Evolutionary conservation across 2,113 vertebrate genomes (phyloP).

Genomic region (Dromaius novaehollandiae): DNA sequence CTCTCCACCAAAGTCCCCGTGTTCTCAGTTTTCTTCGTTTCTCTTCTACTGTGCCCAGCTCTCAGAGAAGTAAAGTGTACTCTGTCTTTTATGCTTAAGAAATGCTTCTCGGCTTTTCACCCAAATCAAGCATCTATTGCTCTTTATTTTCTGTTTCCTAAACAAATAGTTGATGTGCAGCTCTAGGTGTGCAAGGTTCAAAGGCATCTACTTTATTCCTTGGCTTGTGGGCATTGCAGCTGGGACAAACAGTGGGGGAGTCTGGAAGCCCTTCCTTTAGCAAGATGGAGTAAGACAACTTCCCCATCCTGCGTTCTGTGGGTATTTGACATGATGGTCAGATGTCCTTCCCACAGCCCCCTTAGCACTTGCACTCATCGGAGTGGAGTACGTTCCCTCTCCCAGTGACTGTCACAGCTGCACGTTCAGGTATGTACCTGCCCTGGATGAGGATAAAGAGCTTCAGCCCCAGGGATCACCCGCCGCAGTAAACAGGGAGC

Average conservation of each 20-base stretch:
- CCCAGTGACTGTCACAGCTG: neutral
- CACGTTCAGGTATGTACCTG: rapidly evolving
- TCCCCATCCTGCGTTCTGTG: neutral
- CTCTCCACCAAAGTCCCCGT: neutral
- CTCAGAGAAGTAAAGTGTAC: neutral
- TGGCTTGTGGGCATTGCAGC: neutral
- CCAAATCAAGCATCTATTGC: rapidly evolving
- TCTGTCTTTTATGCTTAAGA: neutral
- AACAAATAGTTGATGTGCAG: neutral
- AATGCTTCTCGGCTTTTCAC: neutral
- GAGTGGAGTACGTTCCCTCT: neutral
- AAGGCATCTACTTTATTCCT: neutral
- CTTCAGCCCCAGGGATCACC: neutral
- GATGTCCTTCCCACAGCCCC: neutral
- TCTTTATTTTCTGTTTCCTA: neutral
- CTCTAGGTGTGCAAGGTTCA: neutral
- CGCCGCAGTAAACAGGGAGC: rapidly evolving
- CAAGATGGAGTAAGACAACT: neutral
- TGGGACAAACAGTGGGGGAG: neutral
- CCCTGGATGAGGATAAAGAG: neutral
- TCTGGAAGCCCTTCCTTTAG: neutral
- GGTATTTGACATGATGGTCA: neutral
- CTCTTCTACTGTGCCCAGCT: neutral
- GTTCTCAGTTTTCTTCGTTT: neutral
- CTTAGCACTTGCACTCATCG: neutral